These are phyloP conservation scores for Rhinophrynus dorsalis DNA, from an alignment of 2,797 vertebrate genomes.

Conservation along the genomic window DNA sequence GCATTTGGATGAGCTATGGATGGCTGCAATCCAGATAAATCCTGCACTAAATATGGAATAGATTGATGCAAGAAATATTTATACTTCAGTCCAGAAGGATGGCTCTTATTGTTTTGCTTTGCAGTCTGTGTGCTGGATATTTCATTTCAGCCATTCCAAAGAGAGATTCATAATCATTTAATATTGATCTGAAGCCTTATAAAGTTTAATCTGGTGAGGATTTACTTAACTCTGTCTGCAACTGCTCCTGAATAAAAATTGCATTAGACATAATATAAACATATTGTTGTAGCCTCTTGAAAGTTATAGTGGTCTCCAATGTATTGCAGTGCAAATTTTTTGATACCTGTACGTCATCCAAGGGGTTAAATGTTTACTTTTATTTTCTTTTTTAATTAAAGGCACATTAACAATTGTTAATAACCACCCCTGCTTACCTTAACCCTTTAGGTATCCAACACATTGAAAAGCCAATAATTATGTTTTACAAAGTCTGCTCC, in stretches of 20 bases:
- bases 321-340: no score
- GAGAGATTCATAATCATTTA: conserved; percentile 35
- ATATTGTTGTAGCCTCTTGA: no score
- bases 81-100: neutral
- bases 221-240: conserved; percentile 5
- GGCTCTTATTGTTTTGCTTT: conserved; percentile 13
- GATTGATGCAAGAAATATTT: neutral
- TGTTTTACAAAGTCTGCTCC: no score
- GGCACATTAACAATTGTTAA: no score
- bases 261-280: neutral
- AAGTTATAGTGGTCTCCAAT: no score
- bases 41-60: neutral
- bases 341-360: no score
- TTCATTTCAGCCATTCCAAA: conserved; percentile 31
- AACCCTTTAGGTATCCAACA: no score
- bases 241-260: conserved; percentile 34
- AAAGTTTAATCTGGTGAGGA: conserved; percentile 23
- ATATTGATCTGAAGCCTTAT: conserved; percentile 33
- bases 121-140: conserved; percentile 3
- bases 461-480: no score
- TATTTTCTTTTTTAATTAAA: no score
- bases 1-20: conserved; percentile 29
- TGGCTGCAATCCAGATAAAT: neutral
- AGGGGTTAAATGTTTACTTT: no score
- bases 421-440: no score